Evolutionary conservation across 2,797 vertebrate species (phyloP), one percentile per base, ranked within the genome.

Genomic region (Buphagus erythrorhynchus): DNA sequence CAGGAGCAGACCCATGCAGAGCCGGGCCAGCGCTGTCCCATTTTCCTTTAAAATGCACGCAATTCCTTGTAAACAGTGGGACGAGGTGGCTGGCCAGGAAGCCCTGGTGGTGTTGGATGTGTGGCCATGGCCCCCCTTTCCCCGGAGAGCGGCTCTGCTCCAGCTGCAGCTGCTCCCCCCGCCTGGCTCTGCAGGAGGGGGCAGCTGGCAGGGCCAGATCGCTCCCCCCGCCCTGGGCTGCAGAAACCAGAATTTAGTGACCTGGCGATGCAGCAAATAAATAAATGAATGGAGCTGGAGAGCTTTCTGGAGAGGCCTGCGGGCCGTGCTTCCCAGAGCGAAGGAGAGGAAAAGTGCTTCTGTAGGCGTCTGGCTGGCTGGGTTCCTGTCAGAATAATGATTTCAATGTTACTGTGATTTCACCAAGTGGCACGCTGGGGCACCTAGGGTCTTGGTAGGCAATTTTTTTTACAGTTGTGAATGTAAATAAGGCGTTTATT

Each of bases 311-410:
- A 97, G 94, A 82, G 75, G 86, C 43, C 86, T 82, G 92, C 5
- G 6, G 63, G 82, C 94, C 68, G 45, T 92, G 86, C 92, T 96
- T 96, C 92, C 90, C 90, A 61, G 61, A 85, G 90, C 14, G 29
- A 73, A 74, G 92, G 92, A 82, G 89, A 96, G 95, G 91, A 96
- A 96, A 96, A 94, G 91, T 43, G 72, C 91, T 96, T 89, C 93
- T 96, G 88, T 93, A 96, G 95, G 93, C 84, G 84, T 97, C 96
- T 96, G 96, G 90, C 95, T 95, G 93, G 95, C 95, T 91, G 95
- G 59, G 90, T 93, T 97, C 95, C 95, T 96, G 95, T 86, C 94
- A 93, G 93, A 95, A 92, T 95, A 96, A 95, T 93, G 86, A 91
- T 90, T 93, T 85, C 96, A 95, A 87, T 95, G 90, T 92, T 96